Conservation (phyloP, 2,888 invertebrate species). For the Fissipunctia ypsillon region DNA sequence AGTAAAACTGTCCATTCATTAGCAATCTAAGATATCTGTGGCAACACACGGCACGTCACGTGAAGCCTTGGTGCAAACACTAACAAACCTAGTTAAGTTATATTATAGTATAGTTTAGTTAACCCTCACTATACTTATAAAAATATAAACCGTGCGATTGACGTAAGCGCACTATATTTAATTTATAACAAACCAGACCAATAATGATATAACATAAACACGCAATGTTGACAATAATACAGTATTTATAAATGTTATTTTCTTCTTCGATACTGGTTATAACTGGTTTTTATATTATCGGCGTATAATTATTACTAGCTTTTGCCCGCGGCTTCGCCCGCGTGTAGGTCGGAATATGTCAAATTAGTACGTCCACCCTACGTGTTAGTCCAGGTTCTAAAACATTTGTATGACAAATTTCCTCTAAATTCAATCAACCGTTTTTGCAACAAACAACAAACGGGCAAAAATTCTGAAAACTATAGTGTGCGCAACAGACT, state of each 20-base stretch:
- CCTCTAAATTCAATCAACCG: too few species aligned
- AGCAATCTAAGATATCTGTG: neutral
- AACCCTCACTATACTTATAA: constrained; percentile 40
- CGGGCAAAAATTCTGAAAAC: too few species aligned
- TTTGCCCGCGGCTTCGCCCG: too few species aligned
- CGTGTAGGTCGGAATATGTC: too few species aligned
- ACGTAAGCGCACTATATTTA: constrained; percentile 47
- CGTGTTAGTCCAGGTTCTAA: too few species aligned
- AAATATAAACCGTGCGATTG: constrained; percentile 43
- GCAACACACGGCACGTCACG: constrained; percentile 7
- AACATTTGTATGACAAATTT: too few species aligned
- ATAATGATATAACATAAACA: constrained; percentile 50
- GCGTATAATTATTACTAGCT: too few species aligned
- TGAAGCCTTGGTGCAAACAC: constrained; percentile 20
- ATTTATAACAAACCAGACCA: constrained; percentile 49
- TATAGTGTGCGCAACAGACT: too few species aligned
- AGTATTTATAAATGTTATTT: constrained; percentile 39
- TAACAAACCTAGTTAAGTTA: constrained; percentile 49
- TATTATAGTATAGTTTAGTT: too few species aligned
- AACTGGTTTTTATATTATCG: constrained; percentile 29
- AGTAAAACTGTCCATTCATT: neutral
- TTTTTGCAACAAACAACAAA: too few species aligned
- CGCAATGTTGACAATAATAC: constrained; percentile 52
- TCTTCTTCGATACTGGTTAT: constrained; percentile 39
- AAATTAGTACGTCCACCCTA: too few species aligned